phyloP scores from a whole-genome alignment of 1,140 invertebrate species.

The Sipha flava region DNA sequence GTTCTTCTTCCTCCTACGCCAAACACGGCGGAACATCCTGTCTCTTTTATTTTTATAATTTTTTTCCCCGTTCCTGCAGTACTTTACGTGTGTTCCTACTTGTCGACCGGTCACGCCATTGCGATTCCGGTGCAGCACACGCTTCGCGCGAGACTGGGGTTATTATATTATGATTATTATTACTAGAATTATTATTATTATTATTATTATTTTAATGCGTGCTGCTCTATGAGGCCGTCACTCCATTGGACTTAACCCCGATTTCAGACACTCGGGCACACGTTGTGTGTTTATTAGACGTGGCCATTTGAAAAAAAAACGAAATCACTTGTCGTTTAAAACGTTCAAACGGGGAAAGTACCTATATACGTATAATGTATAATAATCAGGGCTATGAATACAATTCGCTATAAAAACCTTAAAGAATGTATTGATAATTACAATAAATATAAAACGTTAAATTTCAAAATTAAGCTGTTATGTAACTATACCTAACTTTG shows the following conservation, averaged over 20 bases:
- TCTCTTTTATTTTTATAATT: slow-evolving; percentile 22
- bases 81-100: no score
- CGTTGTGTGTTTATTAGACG: neutral
- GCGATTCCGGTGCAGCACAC: slow-evolving; percentile 15
- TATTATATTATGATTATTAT: slow-evolving; percentile 21
- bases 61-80: neutral
- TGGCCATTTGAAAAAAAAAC: neutral
- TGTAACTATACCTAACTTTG: no score
- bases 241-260: slow-evolving; percentile 4
- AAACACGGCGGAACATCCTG: slow-evolving; percentile 1
- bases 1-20: neutral
- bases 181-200: no score
- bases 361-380: neutral
- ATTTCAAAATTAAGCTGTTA: no score
- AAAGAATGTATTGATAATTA: no score
- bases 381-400: no score
- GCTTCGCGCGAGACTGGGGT: neutral
- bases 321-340: neutral
- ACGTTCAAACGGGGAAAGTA: neutral
- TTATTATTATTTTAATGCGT: no score
- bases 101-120: neutral
- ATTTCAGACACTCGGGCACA: neutral
- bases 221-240: neutral
- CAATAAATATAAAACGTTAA: no score
- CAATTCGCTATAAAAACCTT: no score